Conservation (phyloP, 2,113 vertebrate species). For the Gorilla gorilla region DNA sequence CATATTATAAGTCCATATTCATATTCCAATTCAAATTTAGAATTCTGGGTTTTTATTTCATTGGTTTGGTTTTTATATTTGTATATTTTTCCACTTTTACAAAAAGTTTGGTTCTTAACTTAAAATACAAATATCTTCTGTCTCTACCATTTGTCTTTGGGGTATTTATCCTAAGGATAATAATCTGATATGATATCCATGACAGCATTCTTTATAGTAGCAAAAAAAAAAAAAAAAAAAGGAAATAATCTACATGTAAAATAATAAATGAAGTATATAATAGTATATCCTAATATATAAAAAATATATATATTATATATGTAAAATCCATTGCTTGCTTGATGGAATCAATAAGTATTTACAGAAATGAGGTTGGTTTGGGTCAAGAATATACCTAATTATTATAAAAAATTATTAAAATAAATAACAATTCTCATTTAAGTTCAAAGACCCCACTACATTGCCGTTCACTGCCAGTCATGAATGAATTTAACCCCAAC, state of each 20-base stretch:
- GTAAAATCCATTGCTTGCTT: neutral
- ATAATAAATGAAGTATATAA: neutral
- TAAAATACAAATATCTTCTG: neutral
- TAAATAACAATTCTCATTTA: neutral
- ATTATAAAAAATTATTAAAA: neutral
- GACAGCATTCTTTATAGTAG: neutral
- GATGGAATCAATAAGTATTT: neutral
- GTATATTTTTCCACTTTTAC: neutral
- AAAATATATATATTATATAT: too few species aligned
- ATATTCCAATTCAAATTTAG: slow-evolving; percentile 7
- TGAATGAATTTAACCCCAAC: slow-evolving; percentile 15
- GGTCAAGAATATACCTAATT: neutral
- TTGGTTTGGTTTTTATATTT: neutral
- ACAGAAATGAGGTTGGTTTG: neutral
- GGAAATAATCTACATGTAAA: neutral
- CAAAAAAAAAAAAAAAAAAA: neutral
- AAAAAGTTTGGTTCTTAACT: slow-evolving; percentile 19
- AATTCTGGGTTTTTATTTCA: neutral
- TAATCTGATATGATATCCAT: neutral
- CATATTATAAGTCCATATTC: neutral
- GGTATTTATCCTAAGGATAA: slow-evolving; percentile 31
- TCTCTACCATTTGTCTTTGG: neutral
- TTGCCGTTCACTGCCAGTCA: neutral
- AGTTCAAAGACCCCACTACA: neutral
- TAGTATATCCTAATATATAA: neutral